phyloP scores from a whole-genome alignment of 1,140 invertebrate species.

The Cepaea nemoralis region DNA sequence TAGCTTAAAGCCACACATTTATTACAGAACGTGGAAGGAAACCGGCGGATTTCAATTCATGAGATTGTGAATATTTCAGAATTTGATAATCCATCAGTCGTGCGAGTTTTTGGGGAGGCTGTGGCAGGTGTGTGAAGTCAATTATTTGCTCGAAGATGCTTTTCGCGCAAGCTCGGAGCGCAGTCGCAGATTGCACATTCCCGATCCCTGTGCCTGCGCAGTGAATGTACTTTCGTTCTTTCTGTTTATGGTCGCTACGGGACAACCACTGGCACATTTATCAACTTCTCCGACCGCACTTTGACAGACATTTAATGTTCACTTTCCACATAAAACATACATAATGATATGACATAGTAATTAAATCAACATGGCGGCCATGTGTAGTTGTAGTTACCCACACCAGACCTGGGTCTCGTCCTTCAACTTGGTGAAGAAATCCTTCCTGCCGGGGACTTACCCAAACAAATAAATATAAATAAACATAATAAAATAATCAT shows the following conservation, averaged over 20 bases:
- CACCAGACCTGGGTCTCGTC: not conserved
- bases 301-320: not conserved
- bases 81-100: not conserved
- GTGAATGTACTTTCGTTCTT: constrained; percentile 37
- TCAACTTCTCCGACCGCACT: not conserved
- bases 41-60: constrained; percentile 20
- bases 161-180: constrained; percentile 49
- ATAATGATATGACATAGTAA: not conserved
- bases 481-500: too few relatives aligned
- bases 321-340: not conserved
- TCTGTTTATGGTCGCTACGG: constrained; percentile 40
- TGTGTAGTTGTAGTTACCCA: not conserved
- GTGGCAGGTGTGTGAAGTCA: constrained; percentile 31
- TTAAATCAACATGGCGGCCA: constrained; percentile 23
- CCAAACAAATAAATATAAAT: too few relatives aligned
- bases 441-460: not conserved
- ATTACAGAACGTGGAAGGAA: constrained; percentile 6
- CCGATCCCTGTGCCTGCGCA: constrained; percentile 38
- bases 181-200: constrained; percentile 48
- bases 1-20: not conserved
- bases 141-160: not conserved
- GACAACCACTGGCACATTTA: constrained; percentile 7
- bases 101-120: not conserved
- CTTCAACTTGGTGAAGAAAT: constrained; percentile 2
- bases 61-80: not conserved